Conservation (phyloP, 2,113 vertebrate species). For the Phoxinus phoxinus region DNA sequence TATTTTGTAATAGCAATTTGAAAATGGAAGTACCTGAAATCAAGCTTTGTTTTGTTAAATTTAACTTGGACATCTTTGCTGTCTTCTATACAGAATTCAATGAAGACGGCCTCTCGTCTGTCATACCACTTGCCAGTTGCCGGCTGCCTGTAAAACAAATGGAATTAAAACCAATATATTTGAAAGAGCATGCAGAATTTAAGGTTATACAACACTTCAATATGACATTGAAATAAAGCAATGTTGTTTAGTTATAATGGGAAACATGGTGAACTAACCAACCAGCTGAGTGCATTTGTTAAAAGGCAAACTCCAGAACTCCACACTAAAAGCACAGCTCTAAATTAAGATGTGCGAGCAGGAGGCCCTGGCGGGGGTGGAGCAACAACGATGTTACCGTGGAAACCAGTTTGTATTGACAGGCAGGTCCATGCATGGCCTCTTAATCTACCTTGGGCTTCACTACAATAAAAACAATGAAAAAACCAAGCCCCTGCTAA, state of each 20-base stretch:
- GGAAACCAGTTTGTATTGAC: not conserved
- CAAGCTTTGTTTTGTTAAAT: slow-evolving; percentile 90
- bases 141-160: slow-evolving; percentile 81
- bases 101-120: slow-evolving; percentile 91
- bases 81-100: slow-evolving; percentile 97
- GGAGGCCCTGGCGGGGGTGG: not conserved
- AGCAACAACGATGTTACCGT: slow-evolving; percentile 17
- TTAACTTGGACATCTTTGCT: slow-evolving; percentile 93
- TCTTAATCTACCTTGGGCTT: not conserved
- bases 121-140: slow-evolving; percentile 99
- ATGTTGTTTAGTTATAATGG: not conserved
- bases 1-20: slow-evolving; percentile 1
- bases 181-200: not conserved
- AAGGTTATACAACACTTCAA: not conserved
- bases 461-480: not conserved
- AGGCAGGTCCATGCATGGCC: not conserved
- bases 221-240: not conserved
- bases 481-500: not conserved
- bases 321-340: not conserved
- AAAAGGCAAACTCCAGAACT: not conserved
- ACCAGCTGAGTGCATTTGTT: not conserved
- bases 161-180: not conserved
- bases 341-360: not conserved
- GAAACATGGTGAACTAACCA: not conserved
- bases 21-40: slow-evolving; percentile 81